Conservation (phyloP, 1,140 invertebrate genomes). For the Papilio helenus region DNA sequence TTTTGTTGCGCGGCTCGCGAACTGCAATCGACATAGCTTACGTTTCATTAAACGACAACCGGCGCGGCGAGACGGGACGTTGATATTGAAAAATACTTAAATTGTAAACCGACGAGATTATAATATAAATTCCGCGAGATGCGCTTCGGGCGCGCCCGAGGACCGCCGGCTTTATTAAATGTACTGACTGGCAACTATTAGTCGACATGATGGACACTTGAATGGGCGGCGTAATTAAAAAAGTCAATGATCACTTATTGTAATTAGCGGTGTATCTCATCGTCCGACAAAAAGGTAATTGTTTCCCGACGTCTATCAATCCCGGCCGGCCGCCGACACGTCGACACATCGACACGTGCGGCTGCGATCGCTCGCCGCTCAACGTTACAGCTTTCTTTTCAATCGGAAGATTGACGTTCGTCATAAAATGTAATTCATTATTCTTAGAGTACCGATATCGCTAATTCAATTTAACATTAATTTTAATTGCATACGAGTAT, state of each 20-base stretch:
- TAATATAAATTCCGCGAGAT: constrained; percentile 74
- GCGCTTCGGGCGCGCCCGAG: constrained; percentile 65
- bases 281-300: constrained; percentile 76
- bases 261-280: constrained; percentile 77
- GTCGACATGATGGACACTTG: constrained; percentile 70
- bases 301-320: constrained; percentile 76
- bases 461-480: constrained; percentile 40
- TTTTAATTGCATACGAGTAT: constrained; percentile 12
- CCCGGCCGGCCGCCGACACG: constrained; percentile 53
- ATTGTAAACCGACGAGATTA: constrained; percentile 62
- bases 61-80: constrained; percentile 42
- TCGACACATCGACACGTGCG: constrained; percentile 42
- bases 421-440: not conserved
- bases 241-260: constrained; percentile 80
- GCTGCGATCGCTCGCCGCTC: constrained; percentile 6
- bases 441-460: constrained; percentile 12
- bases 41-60: constrained; percentile 44
- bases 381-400: constrained; percentile 1
- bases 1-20: constrained; percentile 51
- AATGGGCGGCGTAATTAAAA: constrained; percentile 80
- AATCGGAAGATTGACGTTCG: not conserved
- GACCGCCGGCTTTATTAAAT: constrained; percentile 70
- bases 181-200: constrained; percentile 78
- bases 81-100: constrained; percentile 63
- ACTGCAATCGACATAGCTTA: constrained; percentile 45